Evolutionary conservation across 2,113 vertebrate genomes (phyloP).

Genomic region (Neopipo cinnamomea): DNA sequence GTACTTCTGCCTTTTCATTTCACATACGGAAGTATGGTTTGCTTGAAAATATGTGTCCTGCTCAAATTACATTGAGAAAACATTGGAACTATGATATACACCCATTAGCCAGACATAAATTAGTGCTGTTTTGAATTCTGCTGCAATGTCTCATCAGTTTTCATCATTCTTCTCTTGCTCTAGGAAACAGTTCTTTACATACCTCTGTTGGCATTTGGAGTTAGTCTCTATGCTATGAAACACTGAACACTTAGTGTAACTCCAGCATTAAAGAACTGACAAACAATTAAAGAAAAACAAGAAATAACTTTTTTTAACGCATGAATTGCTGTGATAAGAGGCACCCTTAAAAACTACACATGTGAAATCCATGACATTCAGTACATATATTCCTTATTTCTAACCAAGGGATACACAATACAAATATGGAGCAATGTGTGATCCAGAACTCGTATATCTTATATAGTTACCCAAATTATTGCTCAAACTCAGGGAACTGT

Average conservation of each 20-base stretch:
- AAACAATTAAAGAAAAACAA: background rate
- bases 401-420: background rate
- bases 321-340: background rate
- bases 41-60: background rate
- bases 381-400: background rate
- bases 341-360: background rate
- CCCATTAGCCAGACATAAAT: background rate
- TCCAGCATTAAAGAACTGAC: background rate
- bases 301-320: background rate
- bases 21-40: background rate
- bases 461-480: background rate
- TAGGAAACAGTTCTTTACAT: background rate
- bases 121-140: background rate
- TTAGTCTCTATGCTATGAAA: background rate
- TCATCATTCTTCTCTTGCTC: background rate
- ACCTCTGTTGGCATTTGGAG: background rate
- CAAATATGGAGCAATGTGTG: background rate
- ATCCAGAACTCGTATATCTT: background rate
- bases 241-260: background rate
- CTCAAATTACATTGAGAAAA: background rate
- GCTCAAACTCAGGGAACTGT: background rate
- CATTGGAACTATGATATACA: background rate
- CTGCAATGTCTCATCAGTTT: background rate
- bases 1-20: background rate
- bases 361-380: background rate